Base-by-base conservation (phyloP, 64 coral and sea anemone species). In the Pocillopora verrucosa region DNA sequence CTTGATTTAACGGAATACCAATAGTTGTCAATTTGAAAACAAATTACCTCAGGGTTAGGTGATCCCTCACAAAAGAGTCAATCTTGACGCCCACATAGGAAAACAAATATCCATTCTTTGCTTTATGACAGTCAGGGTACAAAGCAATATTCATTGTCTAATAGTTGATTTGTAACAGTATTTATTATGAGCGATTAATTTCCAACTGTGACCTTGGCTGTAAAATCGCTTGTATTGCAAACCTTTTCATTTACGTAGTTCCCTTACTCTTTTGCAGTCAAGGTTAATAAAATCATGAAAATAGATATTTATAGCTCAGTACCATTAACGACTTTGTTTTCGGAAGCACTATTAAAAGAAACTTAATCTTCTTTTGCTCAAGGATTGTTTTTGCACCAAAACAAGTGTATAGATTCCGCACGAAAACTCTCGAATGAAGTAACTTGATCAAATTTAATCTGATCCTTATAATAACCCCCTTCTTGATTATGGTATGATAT, bases 91-190 rank as follows among this genome's bases (percentile, higher is more conserved):
- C 62, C 60, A 68, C 16, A 80, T 67, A 41, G 30, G 60, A n/a
- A 83, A 45, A 83, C 80, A 83, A 83, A 85, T 41, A 65, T 57
- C 82, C 70, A 70, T 85, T 72, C 63, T 85, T 85, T 85, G 45
- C 20, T 56, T 38, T 25, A 20, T 16, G 63, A 85, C 30, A 38
- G 82, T 85, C 82, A 85, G 72, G 82, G 63, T 85, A 56, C n/a
- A 57, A 79, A 85, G 11, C 72, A 41, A 72, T 85, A 72, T 85
- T 72, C 56, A 85, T 72, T 72, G 26, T 12, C 11, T 22, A 35
- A 72, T 41, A 24, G 64, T 85, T 22, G 22, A 14, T 72, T 35
- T 57, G 22, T 30, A 9, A 56, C 25, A 9, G 65, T 72, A 72
- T 85, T 72, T 17, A 85, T 35, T 10, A 63, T 69, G 30, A 45